Evolutionary conservation across 2,888 invertebrate genomes (phyloP).

Genomic region (Lycocerus yunnanus): DNA sequence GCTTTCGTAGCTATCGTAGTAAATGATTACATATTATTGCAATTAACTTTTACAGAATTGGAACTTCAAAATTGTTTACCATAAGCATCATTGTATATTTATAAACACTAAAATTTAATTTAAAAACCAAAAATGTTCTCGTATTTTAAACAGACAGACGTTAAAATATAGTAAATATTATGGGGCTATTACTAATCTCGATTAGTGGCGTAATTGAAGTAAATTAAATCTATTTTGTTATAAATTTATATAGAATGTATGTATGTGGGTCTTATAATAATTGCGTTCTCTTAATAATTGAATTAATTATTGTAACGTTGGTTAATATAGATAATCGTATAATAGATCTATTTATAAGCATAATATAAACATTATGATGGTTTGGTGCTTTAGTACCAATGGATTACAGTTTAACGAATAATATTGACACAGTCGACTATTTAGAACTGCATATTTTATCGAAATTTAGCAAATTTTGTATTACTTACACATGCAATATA

Average conservation of each 20-base stretch:
- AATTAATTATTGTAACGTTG: slow-evolving; percentile 12
- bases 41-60: neutral
- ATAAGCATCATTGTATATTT: neutral
- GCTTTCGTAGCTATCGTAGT: neutral
- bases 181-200: neutral
- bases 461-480: too few species aligned
- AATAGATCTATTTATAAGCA: slow-evolving; percentile 9
- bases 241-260: slow-evolving; percentile 6
- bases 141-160: neutral
- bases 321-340: neutral
- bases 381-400: too few species aligned
- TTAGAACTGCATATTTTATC: too few species aligned
- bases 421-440: too few species aligned
- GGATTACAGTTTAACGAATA: too few species aligned
- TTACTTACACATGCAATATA: neutral
- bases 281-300: slow-evolving; percentile 7
- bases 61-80: neutral
- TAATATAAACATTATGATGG: neutral
- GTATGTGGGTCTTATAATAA: slow-evolving; percentile 17
- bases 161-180: neutral
- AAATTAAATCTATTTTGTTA: slow-evolving; percentile 18
- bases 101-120: neutral
- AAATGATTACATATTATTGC: neutral
- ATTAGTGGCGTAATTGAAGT: slow-evolving; percentile 10
- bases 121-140: neutral